A percentile compares a stretch with the other conserved stretches of the same genome.
These are phyloP conservation scores for Myathropa florea DNA, from an alignment of 2,888 invertebrate species.

Conservation along the genomic window DNA sequence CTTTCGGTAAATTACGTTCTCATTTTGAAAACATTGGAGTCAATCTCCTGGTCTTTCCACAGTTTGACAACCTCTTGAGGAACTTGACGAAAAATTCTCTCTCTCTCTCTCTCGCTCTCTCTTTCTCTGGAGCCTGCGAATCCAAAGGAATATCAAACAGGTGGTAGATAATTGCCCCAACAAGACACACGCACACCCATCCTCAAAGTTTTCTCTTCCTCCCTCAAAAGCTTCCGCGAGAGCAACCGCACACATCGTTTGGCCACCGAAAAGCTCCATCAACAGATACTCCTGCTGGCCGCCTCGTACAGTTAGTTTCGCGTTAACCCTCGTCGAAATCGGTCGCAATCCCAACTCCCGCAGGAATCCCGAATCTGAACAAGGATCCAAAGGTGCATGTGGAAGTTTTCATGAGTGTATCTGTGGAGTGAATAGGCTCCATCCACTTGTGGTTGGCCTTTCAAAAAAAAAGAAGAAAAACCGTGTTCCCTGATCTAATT, in stretches of 20 bases:
- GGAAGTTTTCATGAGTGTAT: slow-evolving; percentile 1
- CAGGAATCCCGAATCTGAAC: background rate
- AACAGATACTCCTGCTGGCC: slow-evolving; percentile 40
- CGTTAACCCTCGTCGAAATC: slow-evolving; percentile 52
- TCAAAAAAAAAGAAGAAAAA: background rate
- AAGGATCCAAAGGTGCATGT: slow-evolving; percentile 30
- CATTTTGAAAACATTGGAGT: too few relatives aligned
- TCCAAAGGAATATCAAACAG: slow-evolving; percentile 23
- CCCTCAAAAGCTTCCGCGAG: slow-evolving; percentile 27
- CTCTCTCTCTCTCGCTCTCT: slow-evolving; percentile 1
- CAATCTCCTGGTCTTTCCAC: background rate
- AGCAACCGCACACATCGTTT: slow-evolving; percentile 28
- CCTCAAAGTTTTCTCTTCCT: background rate
- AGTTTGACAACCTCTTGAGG: slow-evolving; percentile 15
- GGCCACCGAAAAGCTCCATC: slow-evolving; percentile 7
- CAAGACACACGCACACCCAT: background rate
- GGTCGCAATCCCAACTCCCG: slow-evolving; percentile 40
- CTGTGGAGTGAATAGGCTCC: slow-evolving; percentile 32
- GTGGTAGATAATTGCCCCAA: slow-evolving; percentile 35
- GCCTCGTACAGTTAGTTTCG: slow-evolving; percentile 49
- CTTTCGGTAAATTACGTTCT: too few relatives aligned
- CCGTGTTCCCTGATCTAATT: background rate
- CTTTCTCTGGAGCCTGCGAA: background rate
- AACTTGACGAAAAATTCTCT: slow-evolving; percentile 37
- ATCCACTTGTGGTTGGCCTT: background rate